Conservation (phyloP, 2,113 vertebrate species). For the Balaeniceps rex region DNA sequence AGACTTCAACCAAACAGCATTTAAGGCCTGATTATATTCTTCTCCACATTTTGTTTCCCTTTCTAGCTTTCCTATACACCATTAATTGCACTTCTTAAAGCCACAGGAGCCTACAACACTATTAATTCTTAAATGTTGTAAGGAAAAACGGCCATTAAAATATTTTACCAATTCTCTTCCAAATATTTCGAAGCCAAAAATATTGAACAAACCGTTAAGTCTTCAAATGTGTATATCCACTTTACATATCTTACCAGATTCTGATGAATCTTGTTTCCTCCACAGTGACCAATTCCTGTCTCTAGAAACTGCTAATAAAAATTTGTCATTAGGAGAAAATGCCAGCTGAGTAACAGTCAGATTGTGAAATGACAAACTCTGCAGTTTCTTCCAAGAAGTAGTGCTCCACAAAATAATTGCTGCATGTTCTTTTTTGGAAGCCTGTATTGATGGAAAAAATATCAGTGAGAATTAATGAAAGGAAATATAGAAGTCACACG, state of each 20-base stretch:
- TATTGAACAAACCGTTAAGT: neutral
- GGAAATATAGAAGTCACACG: neutral
- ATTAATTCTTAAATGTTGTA: neutral
- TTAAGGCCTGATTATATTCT: neutral
- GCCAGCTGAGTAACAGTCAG: constrained; percentile 96
- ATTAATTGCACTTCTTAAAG: neutral
- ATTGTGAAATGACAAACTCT: constrained; percentile 86
- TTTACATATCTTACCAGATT: constrained; percentile 52
- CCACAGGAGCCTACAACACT: neutral
- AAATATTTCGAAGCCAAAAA: neutral
- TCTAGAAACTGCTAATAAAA: constrained; percentile 91
- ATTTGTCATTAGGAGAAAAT: constrained; percentile 87
- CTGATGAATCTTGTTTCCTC: constrained; percentile 72
- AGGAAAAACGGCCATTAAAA: neutral
- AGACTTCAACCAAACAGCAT: neutral
- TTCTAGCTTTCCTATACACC: neutral
- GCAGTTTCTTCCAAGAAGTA: constrained; percentile 87
- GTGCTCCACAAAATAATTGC: constrained; percentile 91
- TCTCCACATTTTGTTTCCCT: neutral
- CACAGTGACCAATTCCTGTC: constrained; percentile 97
- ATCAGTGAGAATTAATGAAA: neutral
- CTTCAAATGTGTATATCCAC: neutral
- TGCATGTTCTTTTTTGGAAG: constrained; percentile 92
- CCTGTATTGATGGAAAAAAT: constrained; percentile 66
- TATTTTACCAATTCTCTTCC: neutral